Conservation (phyloP, 1,140 invertebrate genomes). For the Sitodiplosis mosellana region DNA sequence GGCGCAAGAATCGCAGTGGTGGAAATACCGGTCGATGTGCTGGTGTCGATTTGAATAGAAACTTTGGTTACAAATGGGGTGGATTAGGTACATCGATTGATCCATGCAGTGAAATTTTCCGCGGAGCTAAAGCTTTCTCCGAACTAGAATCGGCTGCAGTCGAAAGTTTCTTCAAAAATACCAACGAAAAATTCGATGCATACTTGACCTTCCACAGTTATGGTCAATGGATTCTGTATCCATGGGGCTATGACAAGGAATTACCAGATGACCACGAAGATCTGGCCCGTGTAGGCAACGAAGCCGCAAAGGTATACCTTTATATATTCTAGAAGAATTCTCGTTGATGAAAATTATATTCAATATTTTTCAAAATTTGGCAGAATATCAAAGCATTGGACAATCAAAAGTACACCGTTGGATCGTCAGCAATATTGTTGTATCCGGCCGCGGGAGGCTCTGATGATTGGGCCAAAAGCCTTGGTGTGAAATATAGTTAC, state of each 20-base stretch:
- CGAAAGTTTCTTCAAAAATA: constrained; percentile 33
- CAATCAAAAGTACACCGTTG: constrained; percentile 52
- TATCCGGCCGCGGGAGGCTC: constrained; percentile 68
- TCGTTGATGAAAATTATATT: not conserved
- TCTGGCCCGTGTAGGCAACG: constrained; percentile 43
- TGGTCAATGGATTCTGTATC: constrained; percentile 69
- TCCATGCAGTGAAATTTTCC: constrained; percentile 76
- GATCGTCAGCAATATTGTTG: constrained; percentile 49
- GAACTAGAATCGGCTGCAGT: constrained; percentile 75
- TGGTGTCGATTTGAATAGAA: constrained; percentile 66
- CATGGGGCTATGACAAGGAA: constrained; percentile 60
- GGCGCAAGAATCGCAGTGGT: constrained; percentile 60
- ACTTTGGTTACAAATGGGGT: constrained; percentile 67
- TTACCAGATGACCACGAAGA: constrained; percentile 51
- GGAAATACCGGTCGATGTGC: constrained; percentile 36
- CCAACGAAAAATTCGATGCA: constrained; percentile 36
- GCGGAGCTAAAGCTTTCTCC: constrained; percentile 74
- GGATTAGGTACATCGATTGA: constrained; percentile 59
- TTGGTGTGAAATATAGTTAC: constrained; percentile 71
- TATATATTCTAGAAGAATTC: not conserved
- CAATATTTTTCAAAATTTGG: constrained; percentile 5
- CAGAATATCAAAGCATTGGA: constrained; percentile 46
- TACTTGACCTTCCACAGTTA: constrained; percentile 80
- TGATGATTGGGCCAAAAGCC: constrained; percentile 81
- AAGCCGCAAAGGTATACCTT: constrained; percentile 36